Evolutionary conservation across 2,113 vertebrate genomes (phyloP).

Genomic region (Thermophis baileyi): DNA sequence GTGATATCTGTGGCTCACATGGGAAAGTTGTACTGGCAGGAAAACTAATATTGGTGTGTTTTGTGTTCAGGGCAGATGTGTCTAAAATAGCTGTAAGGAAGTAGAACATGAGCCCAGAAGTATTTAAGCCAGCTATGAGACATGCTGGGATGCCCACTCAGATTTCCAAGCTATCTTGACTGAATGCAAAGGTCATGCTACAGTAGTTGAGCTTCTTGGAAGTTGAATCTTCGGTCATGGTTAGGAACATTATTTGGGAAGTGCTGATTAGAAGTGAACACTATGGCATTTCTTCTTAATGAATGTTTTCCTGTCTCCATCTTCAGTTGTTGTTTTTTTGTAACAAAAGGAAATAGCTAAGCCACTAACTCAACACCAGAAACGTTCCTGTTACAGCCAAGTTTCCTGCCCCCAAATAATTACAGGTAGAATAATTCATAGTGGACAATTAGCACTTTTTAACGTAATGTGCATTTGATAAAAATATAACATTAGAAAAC

Average conservation of each 20-base stretch:
- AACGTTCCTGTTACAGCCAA: not conserved
- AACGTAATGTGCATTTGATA: too few species aligned
- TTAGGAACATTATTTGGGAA: not conserved
- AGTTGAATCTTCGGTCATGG: not conserved
- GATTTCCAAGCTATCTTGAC: not conserved
- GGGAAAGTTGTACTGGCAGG: not conserved
- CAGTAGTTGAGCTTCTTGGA: not conserved
- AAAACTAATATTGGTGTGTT: not conserved
- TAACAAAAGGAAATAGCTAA: not conserved
- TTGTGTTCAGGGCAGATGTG: not conserved
- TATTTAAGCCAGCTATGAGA: not conserved
- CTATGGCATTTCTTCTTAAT: not conserved
- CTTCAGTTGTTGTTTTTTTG: not conserved
- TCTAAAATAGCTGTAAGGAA: not conserved
- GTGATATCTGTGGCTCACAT: too few species aligned
- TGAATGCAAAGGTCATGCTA: not conserved
- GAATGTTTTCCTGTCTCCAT: not conserved
- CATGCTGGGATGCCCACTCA: not conserved
- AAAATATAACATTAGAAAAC: not conserved
- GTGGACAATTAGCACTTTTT: not conserved
- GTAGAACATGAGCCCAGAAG: not conserved
- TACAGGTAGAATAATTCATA: not conserved
- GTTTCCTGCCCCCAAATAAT: not conserved
- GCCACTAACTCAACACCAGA: not conserved
- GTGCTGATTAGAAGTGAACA: not conserved